Percentiles rank a stretch among this genome's conserved stretches.
Conservation (phyloP, 1,140 invertebrate species). For the Hydropsyche tenuis region DNA sequence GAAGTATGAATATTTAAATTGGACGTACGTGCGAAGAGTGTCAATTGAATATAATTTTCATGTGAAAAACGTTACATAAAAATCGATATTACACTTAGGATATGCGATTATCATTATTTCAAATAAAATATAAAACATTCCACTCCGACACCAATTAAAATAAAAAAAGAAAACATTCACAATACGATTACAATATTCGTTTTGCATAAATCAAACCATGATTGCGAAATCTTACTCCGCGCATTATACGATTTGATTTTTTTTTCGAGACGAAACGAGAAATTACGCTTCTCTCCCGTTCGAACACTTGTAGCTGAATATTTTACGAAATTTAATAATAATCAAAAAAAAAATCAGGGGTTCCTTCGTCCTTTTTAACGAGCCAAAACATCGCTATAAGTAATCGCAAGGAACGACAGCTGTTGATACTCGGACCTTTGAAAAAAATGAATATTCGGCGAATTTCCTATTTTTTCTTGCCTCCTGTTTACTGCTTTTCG, state of each 20-base stretch:
- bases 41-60: neutral
- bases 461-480: neutral
- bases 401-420: too few species aligned
- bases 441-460: too few species aligned
- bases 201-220: neutral
- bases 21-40: too few species aligned
- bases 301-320: neutral
- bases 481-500: neutral
- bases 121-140: too few species aligned
- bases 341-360: neutral
- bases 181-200: neutral
- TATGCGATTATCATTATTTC: too few species aligned
- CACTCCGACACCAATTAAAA: neutral
- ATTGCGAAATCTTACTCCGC: neutral
- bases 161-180: neutral
- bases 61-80: too few species aligned
- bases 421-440: too few species aligned
- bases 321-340: slow-evolving; percentile 7
- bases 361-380: too few species aligned
- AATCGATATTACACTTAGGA: too few species aligned
- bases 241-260: neutral
- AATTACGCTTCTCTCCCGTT: neutral
- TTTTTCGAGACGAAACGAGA: neutral
- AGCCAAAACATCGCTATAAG: too few species aligned
- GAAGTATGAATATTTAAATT: too few species aligned